Base-by-base conservation (phyloP, 2,797 vertebrate species). In the Enteromius argenteus region DNA sequence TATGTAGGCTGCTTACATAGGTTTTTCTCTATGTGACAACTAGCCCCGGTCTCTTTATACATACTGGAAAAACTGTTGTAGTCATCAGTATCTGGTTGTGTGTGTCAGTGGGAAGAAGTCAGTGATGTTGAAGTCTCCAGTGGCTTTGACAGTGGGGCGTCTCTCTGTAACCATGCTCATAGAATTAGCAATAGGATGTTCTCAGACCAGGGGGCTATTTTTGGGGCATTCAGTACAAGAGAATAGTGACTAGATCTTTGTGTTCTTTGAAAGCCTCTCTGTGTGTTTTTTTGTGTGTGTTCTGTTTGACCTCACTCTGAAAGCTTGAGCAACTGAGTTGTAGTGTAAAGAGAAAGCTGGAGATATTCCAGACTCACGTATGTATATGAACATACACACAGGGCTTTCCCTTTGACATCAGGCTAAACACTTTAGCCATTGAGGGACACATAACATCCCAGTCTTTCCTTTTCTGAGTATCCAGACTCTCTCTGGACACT, bases 301-400 rank as follows among this genome's bases (percentile, higher is more conserved):
- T 56, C 42, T 42, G 58, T 76, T 42, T 75, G 60, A 71, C 76
- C 75, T 71, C 62, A 42, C 64, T 69, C 17, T 1, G 53, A 67
- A n/a, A 56, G 62, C 56, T 69, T 77, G 64, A 76, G 60, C 46
- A 39, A 58, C 30, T 39, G 42, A 11, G 85, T 85, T 79, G 85
- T 72, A 89, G 80, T 39, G n/a, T 69, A 81, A 32, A 66, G 60
- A 62, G 88, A 90, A 87, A 86, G 19, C 10, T 78, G 83, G 83
- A 73, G 69, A 69, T 79, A 35, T 87, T 85, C 67, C 44, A 85
- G n/a, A 88, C 84, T 78, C n/a, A 76, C 83, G 79, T 66, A 69
- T 69, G 85, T 68, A 8, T 46, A 44, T 37, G 49, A 58, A 60
- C 46, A 46, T 53, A 21, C 68, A 74, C 67, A 67, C 56, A 74